Base-by-base conservation (phyloP, 2,113 vertebrate species). In the Vireo altiloquus region DNA sequence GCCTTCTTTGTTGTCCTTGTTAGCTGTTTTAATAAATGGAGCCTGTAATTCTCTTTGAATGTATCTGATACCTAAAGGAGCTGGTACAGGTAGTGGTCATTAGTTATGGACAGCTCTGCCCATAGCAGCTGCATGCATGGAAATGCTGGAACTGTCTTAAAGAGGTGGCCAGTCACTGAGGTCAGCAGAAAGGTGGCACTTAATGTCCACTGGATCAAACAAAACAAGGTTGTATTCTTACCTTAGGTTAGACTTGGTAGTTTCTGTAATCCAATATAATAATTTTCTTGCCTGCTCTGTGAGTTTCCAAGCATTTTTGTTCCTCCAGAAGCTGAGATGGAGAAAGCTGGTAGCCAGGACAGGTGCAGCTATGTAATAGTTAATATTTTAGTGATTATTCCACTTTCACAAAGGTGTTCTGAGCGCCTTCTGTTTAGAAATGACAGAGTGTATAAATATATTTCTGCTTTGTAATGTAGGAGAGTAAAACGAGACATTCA, bases 1-100 rank as follows among this genome's bases (percentile, higher is more conserved):
- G 11, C 33, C 61, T 85, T 59, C 63, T 78, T 87, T 69, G 31
- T 81, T 92, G 65, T 89, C 54, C 71, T 85, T 85, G 74, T 92
- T 94, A 95, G 35, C 66, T 86, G 33, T 42, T 86, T 87, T 66
- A 89, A 83, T 89, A 82, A 89, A 87, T n/a, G 37, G 24, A 47
- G 24, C 17, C 64, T 92, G 49, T 72, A 83, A 75, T 93, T 91
- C 53, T 82, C 80, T 83, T 82, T 93, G 78, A 85, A 65, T 53
- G 28, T 35, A 12, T 81, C 42, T 82, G 57, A 79, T 11, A 53
- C 59, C 33, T 74, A 47, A 80, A 78, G 72, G 47, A 82, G 65
- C 15, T 63, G 64, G 65, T 53, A 42, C 23, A 60, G 57, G 53
- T 69, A 59, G 31, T 1, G 8, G 61, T 28, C 24, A 10, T 82